These are phyloP conservation scores for Coreius guichenoti DNA, from an alignment of 2,797 vertebrate genomes.

Conservation along the genomic window DNA sequence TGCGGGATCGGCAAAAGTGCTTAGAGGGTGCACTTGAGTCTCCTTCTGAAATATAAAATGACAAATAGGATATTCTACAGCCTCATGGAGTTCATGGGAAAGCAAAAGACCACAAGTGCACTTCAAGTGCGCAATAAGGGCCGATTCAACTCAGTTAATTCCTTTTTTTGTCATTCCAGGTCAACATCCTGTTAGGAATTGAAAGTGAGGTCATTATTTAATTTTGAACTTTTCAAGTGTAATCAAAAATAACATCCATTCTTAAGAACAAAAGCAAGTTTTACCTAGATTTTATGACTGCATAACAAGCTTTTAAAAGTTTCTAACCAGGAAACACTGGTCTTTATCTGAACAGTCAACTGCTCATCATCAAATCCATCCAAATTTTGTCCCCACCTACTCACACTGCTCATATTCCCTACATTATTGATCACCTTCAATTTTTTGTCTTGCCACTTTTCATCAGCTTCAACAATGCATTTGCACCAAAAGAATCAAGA, in stretches of 20 bases:
- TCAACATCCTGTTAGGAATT: constrained; percentile 22
- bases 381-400: neutral
- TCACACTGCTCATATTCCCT: constrained; percentile 32
- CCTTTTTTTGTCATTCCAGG: neutral
- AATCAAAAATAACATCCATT: neutral
- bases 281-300: neutral
- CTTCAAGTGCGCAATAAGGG: neutral
- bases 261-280: neutral
- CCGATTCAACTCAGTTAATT: neutral
- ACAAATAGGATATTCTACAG: constrained; percentile 12
- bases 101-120: constrained; percentile 6
- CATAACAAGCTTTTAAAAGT: neutral
- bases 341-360: neutral
- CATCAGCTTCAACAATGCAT: constrained; percentile 38
- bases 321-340: neutral
- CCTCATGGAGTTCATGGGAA: neutral
- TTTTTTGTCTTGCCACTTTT: constrained; percentile 39
- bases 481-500: neutral
- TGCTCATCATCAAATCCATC: neutral
- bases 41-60: constrained; percentile 21
- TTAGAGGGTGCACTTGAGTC: neutral
- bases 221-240: neutral
- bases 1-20: neutral
- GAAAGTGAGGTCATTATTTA: neutral
- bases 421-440: constrained; percentile 50